Evolutionary conservation across 2,888 invertebrate genomes (phyloP).

Genomic region (Busseola fusca): DNA sequence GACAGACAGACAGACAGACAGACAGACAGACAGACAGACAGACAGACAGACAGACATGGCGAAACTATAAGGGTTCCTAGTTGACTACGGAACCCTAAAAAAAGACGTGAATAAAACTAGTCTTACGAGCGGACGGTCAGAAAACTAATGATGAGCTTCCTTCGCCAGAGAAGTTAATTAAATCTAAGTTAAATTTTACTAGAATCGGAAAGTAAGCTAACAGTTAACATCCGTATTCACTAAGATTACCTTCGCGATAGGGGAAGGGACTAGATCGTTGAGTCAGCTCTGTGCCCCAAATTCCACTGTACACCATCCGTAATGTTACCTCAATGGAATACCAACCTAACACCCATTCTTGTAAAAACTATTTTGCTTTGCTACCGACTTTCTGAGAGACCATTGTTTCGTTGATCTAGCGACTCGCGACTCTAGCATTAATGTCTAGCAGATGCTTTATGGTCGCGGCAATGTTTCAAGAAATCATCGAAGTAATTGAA

Average conservation of each 20-base stretch:
- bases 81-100: too few relatives aligned
- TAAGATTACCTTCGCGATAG: conserved; percentile 77
- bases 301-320: conserved; percentile 84
- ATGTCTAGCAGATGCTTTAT: conserved; percentile 78
- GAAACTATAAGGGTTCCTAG: too few relatives aligned
- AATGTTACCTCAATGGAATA: conserved; percentile 67
- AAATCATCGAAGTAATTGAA: conserved; percentile 31
- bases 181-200: conserved; percentile 40
- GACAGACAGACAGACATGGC: too few relatives aligned
- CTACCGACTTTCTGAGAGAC: conserved; percentile 40
- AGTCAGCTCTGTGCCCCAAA: conserved; percentile 87
- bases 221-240: conserved; percentile 59
- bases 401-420: conserved; percentile 58
- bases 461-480: conserved; percentile 43
- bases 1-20: too few relatives aligned
- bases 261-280: conserved; percentile 86
- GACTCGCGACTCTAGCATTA: conserved; percentile 68
- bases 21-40: too few relatives aligned
- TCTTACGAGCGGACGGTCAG: conserved; percentile 1
- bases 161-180: conserved; percentile 38
- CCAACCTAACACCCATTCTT: conserved; percentile 62
- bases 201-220: conserved; percentile 54
- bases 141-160: conserved; percentile 33
- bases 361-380: conserved; percentile 68
- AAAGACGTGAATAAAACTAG: neutral